Evolutionary conservation across 2,888 invertebrate species (phyloP).

Genomic region (Idaea biselata): DNA sequence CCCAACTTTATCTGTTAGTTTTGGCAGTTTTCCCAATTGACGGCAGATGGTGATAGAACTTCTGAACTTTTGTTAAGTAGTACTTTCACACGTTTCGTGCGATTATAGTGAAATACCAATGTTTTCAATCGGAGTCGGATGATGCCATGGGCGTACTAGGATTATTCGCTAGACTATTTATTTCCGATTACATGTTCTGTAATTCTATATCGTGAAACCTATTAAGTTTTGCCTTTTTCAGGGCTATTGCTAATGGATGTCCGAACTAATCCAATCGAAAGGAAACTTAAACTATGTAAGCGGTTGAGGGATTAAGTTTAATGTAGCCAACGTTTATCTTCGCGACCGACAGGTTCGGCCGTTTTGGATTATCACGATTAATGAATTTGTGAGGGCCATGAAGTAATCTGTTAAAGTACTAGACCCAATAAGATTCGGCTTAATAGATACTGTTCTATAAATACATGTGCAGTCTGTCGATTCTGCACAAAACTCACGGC

Average conservation of each 20-base stretch:
- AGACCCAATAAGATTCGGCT: conserved; percentile 14
- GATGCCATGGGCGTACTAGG: too few species aligned
- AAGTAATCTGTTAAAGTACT: conserved; percentile 21
- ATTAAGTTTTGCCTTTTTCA: conserved; percentile 21
- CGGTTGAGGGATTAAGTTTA: conserved; percentile 29
- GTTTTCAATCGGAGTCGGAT: not conserved
- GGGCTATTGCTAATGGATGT: conserved; percentile 28
- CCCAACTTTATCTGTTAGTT: conserved; percentile 39
- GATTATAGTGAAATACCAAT: conserved; percentile 28
- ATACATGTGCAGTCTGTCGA: not conserved
- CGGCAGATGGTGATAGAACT: conserved; percentile 60
- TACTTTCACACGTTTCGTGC: conserved; percentile 33
- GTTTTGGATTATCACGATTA: conserved; percentile 33
- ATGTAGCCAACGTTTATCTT: conserved; percentile 33
- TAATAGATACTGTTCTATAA: conserved; percentile 10
- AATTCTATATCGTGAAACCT: conserved; percentile 10
- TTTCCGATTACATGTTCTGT: conserved; percentile 13
- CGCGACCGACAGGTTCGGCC: conserved; percentile 30
- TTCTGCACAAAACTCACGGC: not conserved
- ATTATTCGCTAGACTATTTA: too few species aligned
- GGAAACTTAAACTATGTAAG: conserved; percentile 32
- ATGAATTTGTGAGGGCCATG: conserved; percentile 29
- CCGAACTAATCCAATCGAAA: conserved; percentile 31
- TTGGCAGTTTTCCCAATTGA: conserved; percentile 65
- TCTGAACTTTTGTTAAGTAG: conserved; percentile 46